A percentile compares a stretch with the other conserved stretches of the same genome.
phyloP scores from a whole-genome alignment of 37 sponge, comb jelly and placozoan species.

The Beroe forskalii region DNA sequence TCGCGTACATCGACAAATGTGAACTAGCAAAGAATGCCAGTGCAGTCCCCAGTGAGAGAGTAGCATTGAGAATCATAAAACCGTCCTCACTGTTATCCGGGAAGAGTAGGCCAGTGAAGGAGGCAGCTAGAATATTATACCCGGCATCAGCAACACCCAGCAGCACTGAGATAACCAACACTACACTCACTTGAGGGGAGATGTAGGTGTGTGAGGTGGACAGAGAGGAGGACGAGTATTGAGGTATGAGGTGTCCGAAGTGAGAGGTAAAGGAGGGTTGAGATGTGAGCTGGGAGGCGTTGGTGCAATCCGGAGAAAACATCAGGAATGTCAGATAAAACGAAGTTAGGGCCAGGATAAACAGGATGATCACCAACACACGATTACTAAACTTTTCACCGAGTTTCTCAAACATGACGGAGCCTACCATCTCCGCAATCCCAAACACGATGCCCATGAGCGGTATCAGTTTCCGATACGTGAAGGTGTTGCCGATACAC shows the following conservation, averaged over 20 bases:
- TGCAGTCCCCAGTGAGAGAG: not conserved
- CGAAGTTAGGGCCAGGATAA: not conserved
- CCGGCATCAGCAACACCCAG: constrained; percentile 9
- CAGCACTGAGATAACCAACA: not conserved
- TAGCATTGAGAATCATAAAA: constrained; percentile 17
- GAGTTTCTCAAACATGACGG: not conserved
- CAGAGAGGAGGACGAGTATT: not conserved
- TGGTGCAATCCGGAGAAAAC: not conserved
- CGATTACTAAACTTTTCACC: not conserved
- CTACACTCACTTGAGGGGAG: not conserved
- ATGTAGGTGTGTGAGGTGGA: not conserved
- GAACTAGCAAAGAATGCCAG: not conserved
- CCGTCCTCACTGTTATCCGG: not conserved
- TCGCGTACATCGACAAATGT: not conserved
- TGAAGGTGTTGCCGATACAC: constrained; percentile 27
- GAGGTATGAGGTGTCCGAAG: not conserved
- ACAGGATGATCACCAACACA: not conserved
- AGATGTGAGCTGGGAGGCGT: not conserved
- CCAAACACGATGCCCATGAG: not conserved
- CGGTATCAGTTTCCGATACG: not conserved
- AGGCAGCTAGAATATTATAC: not conserved
- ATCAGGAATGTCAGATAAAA: constrained; percentile 7
- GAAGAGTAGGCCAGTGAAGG: not conserved
- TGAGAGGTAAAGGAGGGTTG: not conserved
- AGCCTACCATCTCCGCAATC: not conserved